Base-by-base conservation (phyloP, 2,113 vertebrate genomes). In the Coturnix japonica region DNA sequence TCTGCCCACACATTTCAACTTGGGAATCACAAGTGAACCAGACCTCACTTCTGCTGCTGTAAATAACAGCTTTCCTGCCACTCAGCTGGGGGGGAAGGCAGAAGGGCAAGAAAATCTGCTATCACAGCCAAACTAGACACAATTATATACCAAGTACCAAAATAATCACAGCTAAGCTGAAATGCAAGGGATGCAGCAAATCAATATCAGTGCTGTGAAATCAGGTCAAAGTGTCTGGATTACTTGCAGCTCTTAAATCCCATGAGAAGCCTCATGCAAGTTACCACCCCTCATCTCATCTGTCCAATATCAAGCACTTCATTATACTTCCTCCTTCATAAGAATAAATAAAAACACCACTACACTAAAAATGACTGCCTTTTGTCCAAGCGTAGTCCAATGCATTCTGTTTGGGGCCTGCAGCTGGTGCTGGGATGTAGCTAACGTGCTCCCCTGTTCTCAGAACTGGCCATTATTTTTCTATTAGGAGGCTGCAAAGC, bases 371-470 rank as follows among this genome's bases (percentile, higher is more conserved):
- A 59, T 35, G 26, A 18, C 30, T 39, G 13, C 3, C 16, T 4
- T 80, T 65, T 25, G 15, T 25, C 49, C 53, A 54, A n/a, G 23
- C 31, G 31, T 9, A 81, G 14, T n/a, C 8, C 30, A 6, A 19
- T 5, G 5, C 46, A 49, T 53, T 37, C 14, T 23, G 20, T 37
- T 78, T 79, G 43, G 28, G 61, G 25, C 1, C 75, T 65, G 22
- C n/a, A 82, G 47, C 54, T 59, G 44, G 15, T 35, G 37, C 22
- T 0, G 1, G 30, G 25, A 35, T 0, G 5, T 8, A 64, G 49
- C 37, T 71, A 23, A 37, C 1, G 2, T 6, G 5, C 39, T 31
- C 35, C 49, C 33, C 0, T 15, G 16, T 41, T 65, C 59, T 21
- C 44, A 70, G 41, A 53, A 44, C 41, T 14, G 28, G 19, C 17